Evolutionary conservation across 2,888 invertebrate genomes (phyloP).

Genomic region (Imbricaverruca yamaguchii): DNA sequence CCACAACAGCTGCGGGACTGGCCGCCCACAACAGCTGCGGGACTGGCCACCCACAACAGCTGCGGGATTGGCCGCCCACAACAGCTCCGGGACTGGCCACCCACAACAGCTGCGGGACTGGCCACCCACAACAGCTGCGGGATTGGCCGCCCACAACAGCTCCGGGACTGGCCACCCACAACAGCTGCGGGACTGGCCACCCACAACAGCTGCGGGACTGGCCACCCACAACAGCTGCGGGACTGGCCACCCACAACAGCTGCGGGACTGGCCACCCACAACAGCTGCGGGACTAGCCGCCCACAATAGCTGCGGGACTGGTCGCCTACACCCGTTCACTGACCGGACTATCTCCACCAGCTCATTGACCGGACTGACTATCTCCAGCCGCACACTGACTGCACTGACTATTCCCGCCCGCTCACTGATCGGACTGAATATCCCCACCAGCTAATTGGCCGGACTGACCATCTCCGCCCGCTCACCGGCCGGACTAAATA

Average conservation of each 20-base stretch:
- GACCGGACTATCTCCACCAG: no score
- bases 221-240: not conserved
- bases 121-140: conserved; percentile 25
- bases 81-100: not conserved
- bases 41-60: conserved; percentile 26
- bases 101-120: not conserved
- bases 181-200: conserved; percentile 1
- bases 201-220: conserved; percentile 24
- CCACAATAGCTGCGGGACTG: not conserved
- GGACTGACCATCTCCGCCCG: no score
- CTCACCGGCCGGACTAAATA: no score
- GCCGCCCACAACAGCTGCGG: not conserved
- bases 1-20: not conserved
- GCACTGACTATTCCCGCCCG: no score
- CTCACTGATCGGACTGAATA: no score
- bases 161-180: not conserved
- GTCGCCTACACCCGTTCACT: not conserved
- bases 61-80: not conserved
- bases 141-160: not conserved
- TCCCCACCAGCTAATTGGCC: no score
- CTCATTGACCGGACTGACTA: no score
- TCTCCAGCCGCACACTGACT: no score
- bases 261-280: conserved; percentile 23
- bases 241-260: not conserved
- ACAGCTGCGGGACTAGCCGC: conserved; percentile 17